Conservation (phyloP, 2,113 vertebrate genomes). For the Oxyruncus cristatus region DNA sequence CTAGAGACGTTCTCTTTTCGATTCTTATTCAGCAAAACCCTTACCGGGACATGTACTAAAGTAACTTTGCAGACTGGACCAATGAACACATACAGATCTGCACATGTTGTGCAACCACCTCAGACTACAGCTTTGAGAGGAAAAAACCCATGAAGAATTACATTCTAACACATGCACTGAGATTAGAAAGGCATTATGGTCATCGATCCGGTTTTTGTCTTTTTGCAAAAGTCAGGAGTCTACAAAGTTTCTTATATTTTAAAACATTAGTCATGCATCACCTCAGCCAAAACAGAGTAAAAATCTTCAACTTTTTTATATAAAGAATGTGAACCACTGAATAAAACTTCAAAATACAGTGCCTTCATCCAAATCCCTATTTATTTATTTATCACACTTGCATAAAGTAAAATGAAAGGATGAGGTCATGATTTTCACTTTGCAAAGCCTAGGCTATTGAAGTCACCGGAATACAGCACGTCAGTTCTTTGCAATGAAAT, state of each 20-base stretch:
- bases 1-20: conserved; percentile 44
- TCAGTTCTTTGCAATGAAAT: not conserved
- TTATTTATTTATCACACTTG: not conserved
- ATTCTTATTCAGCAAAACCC: conserved; percentile 38
- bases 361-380: not conserved
- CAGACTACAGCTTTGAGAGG: not conserved
- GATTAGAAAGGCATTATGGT: not conserved
- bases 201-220: not conserved
- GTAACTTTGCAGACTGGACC: not conserved
- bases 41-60: not conserved
- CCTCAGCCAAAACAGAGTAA: not conserved
- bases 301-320: not conserved
- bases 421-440: not conserved
- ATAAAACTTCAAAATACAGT: not conserved
- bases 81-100: not conserved
- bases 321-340: not conserved
- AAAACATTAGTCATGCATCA: not conserved
- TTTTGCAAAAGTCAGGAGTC: not conserved
- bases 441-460: not conserved
- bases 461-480: not conserved
- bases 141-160: not conserved
- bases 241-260: not conserved
- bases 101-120: not conserved
- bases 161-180: not conserved
- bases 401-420: not conserved